phyloP scores from a whole-genome alignment of 1,140 invertebrate species.

The Pseudomyrmex cubaensis region DNA sequence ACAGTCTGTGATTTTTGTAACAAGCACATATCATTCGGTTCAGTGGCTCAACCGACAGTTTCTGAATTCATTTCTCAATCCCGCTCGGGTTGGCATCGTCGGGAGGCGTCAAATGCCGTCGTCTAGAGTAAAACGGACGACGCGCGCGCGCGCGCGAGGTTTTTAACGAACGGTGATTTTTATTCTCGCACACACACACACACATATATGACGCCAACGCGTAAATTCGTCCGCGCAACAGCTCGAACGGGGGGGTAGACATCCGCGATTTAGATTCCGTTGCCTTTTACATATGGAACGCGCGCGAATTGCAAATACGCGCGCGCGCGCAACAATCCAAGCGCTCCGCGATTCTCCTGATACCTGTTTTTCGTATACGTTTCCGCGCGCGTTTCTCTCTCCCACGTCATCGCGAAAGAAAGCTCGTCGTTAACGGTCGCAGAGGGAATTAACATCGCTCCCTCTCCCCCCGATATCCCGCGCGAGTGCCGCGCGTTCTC shows the following conservation, averaged over 20 bases:
- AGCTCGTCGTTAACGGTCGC: slow-evolving; percentile 16
- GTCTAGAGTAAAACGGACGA: slow-evolving; percentile 9
- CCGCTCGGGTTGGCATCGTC: not conserved
- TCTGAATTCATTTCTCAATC: slow-evolving; percentile 48
- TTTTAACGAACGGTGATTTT: slow-evolving; percentile 60
- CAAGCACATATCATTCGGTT: slow-evolving; percentile 46
- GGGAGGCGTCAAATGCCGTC: slow-evolving; percentile 29
- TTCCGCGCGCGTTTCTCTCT: not conserved
- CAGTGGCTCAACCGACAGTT: slow-evolving; percentile 41
- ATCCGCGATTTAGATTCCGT: slow-evolving; percentile 64
- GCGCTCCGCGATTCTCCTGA: too few relatives aligned
- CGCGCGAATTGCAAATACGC: slow-evolving; percentile 66
- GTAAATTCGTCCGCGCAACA: slow-evolving; percentile 31
- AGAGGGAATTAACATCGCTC: not conserved
- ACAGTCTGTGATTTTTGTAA: slow-evolving; percentile 54
- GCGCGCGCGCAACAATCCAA: slow-evolving; percentile 54
- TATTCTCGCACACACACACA: slow-evolving; percentile 18
- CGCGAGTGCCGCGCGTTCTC: slow-evolving; percentile 9
- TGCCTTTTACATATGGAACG: slow-evolving; percentile 73
- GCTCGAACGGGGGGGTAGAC: slow-evolving; percentile 30
- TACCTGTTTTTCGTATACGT: not conserved
- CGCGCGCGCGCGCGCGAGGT: slow-evolving; percentile 27
- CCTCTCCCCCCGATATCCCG: not conserved
- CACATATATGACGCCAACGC: slow-evolving; percentile 30
- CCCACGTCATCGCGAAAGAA: slow-evolving; percentile 37